These are phyloP conservation scores for Neoarius graeffei DNA, from an alignment of 2,113 vertebrate species.

Conservation along the genomic window DNA sequence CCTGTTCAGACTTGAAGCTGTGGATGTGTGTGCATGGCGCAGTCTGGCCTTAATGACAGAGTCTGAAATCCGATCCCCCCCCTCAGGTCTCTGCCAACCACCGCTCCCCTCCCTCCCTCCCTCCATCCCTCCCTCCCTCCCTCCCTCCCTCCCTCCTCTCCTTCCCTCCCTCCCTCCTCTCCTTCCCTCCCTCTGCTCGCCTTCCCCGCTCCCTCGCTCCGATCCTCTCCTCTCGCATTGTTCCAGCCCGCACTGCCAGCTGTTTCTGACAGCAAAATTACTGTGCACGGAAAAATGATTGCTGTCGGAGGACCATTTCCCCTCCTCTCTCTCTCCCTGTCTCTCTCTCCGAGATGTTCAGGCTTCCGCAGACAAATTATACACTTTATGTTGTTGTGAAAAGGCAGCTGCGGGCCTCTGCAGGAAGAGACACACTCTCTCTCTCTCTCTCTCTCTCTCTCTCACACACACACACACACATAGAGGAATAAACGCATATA, in stretches of 20 bases:
- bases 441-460: too few species aligned
- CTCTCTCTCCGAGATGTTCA: slow-evolving; percentile 55
- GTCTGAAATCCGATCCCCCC: slow-evolving; percentile 71
- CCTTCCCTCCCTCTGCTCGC: slow-evolving; percentile 60
- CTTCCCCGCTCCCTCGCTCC: slow-evolving; percentile 26
- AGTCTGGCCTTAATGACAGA: slow-evolving; percentile 73
- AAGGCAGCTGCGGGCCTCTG: slow-evolving; percentile 48
- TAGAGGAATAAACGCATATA: not conserved
- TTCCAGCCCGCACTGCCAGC: slow-evolving; percentile 73
- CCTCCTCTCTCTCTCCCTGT: slow-evolving; percentile 41
- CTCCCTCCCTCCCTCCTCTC: slow-evolving; percentile 63
- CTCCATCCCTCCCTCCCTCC: slow-evolving; percentile 56
- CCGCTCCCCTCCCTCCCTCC: slow-evolving; percentile 35
- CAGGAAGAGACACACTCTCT: slow-evolving; percentile 19
- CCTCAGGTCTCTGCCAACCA: slow-evolving; percentile 55
- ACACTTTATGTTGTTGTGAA: slow-evolving; percentile 59
- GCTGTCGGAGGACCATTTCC: slow-evolving; percentile 67
- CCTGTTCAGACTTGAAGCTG: slow-evolving; percentile 73
- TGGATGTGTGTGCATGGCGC: slow-evolving; percentile 67
- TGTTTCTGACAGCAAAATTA: slow-evolving; percentile 77
- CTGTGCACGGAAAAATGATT: slow-evolving; percentile 68
- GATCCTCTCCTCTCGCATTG: slow-evolving; percentile 64
- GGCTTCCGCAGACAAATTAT: slow-evolving; percentile 64
- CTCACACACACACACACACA: not conserved
- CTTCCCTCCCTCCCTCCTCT: slow-evolving; percentile 43